Evolutionary conservation across 1,140 invertebrate genomes (phyloP), one percentile per base, ranked within the genome.

Genomic region (Drosophila kepulauana): DNA sequence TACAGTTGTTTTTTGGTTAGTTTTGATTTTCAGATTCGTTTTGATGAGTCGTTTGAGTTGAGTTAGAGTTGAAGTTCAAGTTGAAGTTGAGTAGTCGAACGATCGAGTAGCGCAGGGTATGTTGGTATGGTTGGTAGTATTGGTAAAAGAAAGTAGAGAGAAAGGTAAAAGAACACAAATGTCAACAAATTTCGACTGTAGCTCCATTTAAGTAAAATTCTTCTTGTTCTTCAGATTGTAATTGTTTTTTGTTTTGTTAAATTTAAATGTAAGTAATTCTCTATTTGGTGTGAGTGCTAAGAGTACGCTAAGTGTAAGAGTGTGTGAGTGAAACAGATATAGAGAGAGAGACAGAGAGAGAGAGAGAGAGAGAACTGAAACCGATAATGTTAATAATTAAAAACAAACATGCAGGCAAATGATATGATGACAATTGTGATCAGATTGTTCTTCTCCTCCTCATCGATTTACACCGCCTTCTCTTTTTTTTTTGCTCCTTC

Each of bases 81-180:
- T 70, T 59, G 73, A 41, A 71, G 72, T 75, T 64, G 75, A 78
- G 75, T 79, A 78, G 75, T 79, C 78, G 82, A 78, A 79, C 84
- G 77, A 88, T 79, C 73, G 80, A 79, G 20, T 25, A 25, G 79
- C 63, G 84, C 80, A 88, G 78, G 84, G 76, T 87, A 74, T 76
- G 77, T 38, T 38, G 35, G 35, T 38, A 38, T 82, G 69, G 65
- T 74, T 82, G 63, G 46, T 70, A 70, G 69, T 82, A 38, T 71
- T 79, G 66, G 45, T 78, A 81, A 75, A 79, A 82, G 77, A 85
- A 79, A 88, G 81, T 79, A 90, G 79, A 89, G 81, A 85, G 63
- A 85, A 75, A 85, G 59, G 59, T 63, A 64, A 82, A 87, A 74
- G 74, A 91, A 81, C 74, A 91, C 80, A 82, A 79, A 82, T 77